Conservation (phyloP, 1,140 invertebrate species). For the Phocides pigmalion region DNA sequence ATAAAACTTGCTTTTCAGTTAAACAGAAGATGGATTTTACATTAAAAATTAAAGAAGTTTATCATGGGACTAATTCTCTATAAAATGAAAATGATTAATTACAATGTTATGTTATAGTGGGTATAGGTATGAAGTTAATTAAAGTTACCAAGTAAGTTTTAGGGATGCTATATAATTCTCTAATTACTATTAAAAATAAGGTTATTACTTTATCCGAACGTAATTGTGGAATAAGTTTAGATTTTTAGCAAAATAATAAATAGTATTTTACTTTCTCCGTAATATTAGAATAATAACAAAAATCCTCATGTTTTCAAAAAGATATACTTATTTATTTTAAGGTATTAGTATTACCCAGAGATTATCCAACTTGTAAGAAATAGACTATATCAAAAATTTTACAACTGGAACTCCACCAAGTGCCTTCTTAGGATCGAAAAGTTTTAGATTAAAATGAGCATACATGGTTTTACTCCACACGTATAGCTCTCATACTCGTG, state of each 20-base stretch:
- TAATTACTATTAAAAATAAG: too few species aligned
- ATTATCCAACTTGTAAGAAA: neutral
- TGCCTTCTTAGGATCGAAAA: neutral
- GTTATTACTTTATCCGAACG: too few species aligned
- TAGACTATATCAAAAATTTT: neutral
- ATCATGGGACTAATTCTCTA: neutral
- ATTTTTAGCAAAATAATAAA: too few species aligned
- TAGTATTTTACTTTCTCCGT: too few species aligned
- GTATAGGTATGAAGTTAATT: too few species aligned
- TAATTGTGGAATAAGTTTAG: too few species aligned
- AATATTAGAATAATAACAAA: too few species aligned
- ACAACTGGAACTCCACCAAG: neutral
- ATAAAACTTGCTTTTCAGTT: neutral
- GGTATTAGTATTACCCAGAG: neutral
- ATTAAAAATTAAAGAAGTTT: neutral
- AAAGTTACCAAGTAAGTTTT: too few species aligned
- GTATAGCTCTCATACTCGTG: neutral
- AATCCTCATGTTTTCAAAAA: too few species aligned
- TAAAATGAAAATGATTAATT: neutral
- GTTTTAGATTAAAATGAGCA: constrained; percentile 24
- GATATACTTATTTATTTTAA: too few species aligned
- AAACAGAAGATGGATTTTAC: neutral
- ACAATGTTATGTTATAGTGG: neutral
- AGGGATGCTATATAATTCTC: too few species aligned
- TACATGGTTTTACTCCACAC: constrained; percentile 9